These are phyloP conservation scores for Anolis sagrei DNA, from an alignment of 2,113 vertebrate species.

Conservation along the genomic window DNA sequence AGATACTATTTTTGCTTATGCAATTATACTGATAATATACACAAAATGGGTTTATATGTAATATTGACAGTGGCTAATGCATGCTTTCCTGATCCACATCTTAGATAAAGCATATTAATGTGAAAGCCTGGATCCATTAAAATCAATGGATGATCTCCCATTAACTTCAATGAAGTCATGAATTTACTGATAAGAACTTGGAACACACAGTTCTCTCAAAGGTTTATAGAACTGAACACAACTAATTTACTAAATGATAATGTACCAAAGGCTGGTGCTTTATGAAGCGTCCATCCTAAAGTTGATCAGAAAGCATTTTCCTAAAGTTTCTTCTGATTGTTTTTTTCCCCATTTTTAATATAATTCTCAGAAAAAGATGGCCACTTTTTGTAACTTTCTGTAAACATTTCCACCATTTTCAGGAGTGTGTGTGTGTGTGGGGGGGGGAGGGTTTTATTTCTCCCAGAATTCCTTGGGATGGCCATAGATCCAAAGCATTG, in stretches of 20 bases:
- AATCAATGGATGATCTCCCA: not conserved
- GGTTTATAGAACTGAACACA: not conserved
- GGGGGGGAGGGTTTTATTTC: too few relatives aligned
- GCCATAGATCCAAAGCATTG: not conserved
- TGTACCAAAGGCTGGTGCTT: not conserved
- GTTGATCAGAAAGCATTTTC: not conserved
- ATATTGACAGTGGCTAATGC: conserved; percentile 39
- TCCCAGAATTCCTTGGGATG: not conserved
- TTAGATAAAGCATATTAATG: conserved; percentile 37
- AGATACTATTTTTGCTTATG: conserved; percentile 36
- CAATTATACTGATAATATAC: conserved; percentile 32
- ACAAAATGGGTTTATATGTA: conserved; percentile 28
- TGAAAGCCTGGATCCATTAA: conserved; percentile 26
- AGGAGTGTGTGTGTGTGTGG: too few relatives aligned
- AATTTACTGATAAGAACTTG: conserved; percentile 15
- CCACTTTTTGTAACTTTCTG: not conserved
- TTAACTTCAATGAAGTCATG: conserved; percentile 3
- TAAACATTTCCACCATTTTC: not conserved
- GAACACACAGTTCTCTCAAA: not conserved
- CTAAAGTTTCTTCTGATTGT: not conserved
- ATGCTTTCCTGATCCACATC: conserved; percentile 20
- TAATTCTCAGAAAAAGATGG: not conserved
- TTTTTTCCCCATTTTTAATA: too few relatives aligned
- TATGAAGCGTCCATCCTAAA: not conserved
- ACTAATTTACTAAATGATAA: not conserved